Conservation (phyloP, 2,888 invertebrate species). For the Eudemis profundana region DNA sequence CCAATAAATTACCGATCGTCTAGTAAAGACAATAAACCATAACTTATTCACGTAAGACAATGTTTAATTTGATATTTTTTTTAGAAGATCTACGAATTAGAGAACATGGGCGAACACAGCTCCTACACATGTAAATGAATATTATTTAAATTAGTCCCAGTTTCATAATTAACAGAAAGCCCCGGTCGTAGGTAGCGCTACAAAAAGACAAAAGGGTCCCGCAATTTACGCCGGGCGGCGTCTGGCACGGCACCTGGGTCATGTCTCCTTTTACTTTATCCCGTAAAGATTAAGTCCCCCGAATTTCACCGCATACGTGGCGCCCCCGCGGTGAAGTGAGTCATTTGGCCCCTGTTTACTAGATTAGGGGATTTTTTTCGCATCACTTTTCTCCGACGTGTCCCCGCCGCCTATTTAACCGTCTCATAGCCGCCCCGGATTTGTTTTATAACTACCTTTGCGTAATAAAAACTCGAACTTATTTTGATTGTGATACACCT, state of each 20-base stretch:
- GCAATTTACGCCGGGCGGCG: conserved; percentile 72
- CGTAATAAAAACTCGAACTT: conserved; percentile 17
- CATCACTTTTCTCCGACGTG: conserved; percentile 70
- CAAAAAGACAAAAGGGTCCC: conserved; percentile 73
- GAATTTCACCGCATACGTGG: conserved; percentile 73
- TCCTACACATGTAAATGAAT: conserved; percentile 53
- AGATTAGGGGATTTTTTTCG: conserved; percentile 84
- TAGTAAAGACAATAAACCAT: too few relatives aligned
- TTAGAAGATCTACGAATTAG: conserved; percentile 17
- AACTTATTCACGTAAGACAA: too few relatives aligned
- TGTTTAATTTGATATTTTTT: not conserved
- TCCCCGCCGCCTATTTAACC: conserved; percentile 64
- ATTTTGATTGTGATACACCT: conserved; percentile 13
- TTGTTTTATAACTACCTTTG: conserved; percentile 34
- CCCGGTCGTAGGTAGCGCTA: conserved; percentile 60
- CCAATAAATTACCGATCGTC: too few relatives aligned
- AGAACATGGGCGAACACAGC: conserved; percentile 39
- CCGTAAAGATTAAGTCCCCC: conserved; percentile 83
- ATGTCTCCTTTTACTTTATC: conserved; percentile 84
- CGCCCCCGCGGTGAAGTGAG: conserved; percentile 80
- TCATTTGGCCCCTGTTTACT: conserved; percentile 84
- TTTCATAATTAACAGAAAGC: conserved; percentile 73
- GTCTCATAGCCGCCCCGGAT: conserved; percentile 63
- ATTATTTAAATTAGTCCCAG: conserved; percentile 68
- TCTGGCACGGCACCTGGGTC: conserved; percentile 82